Base-by-base conservation (phyloP, 2,797 vertebrate species). In the Luscinia megarhynchos region DNA sequence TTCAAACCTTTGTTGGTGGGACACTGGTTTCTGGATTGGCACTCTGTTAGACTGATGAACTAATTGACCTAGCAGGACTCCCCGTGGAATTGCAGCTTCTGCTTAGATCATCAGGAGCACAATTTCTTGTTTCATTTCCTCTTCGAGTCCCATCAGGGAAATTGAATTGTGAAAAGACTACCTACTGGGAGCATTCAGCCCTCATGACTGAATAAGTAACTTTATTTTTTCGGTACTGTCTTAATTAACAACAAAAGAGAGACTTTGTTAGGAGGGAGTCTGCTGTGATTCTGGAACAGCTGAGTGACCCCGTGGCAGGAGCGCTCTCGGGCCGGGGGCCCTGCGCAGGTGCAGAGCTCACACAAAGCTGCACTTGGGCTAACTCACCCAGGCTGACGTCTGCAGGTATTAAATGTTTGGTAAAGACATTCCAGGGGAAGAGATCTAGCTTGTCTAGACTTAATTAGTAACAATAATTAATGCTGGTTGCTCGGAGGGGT, bases 101-200 rank as follows among this genome's bases (percentile, higher is more conserved):
- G 97, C 97, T 98, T 96, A 96, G 97, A 97, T 97, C 96, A 96
- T 97, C 97, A 97, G 92, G 95, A 97, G 87, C 58, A 96, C 97
- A 97, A 94, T 97, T 97, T 98, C 97, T 97, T 98, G 96, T 97
- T 97, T 98, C 97, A 97, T 98, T 98, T 98, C 97, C 97, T 98
- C 95, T 97, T 95, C 10, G 24, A 64, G 86, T 97, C 96, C 95
- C 97, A 79, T 92, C 95, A 97, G 97, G 97, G 95, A 97, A 96
- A 97, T 20, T 97, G 97, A 97, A 97, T 98, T 97, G 97, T 97
- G 96, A 97, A 96, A 97, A 95, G 97, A 46, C 96, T 95, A 93
- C 97, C 97, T 94, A 94, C 97, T 97, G 97, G 95, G 97, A 98
- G 57, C 86, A 79, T 96, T 98, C 97, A 93, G 90, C 88, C 93